Percentiles rank a stretch among this genome's conserved stretches.
Evolutionary conservation across 2,888 invertebrate genomes (phyloP).

Genomic region (Hedychridium roseum): DNA sequence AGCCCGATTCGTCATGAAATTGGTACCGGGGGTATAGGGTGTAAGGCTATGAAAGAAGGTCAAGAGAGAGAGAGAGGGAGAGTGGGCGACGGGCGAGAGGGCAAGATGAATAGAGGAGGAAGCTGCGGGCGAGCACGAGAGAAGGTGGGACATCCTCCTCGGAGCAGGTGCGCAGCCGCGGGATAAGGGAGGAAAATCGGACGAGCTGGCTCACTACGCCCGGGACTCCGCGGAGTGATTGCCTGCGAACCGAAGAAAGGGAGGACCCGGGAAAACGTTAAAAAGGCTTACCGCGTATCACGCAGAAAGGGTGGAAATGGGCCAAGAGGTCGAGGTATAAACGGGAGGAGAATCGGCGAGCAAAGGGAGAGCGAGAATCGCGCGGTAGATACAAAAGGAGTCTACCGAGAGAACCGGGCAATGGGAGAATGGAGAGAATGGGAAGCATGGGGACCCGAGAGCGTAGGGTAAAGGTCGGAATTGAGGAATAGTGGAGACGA

Average conservation of each 20-base stretch:
- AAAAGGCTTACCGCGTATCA: no score
- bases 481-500: no score
- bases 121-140: constrained; percentile 14
- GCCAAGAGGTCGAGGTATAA: no score
- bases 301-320: no score
- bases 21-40: neutral
- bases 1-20: neutral
- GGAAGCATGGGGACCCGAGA: no score
- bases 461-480: no score
- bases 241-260: no score
- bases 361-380: no score
- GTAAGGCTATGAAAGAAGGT: neutral
- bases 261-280: constrained; percentile 12
- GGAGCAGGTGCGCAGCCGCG: constrained; percentile 53
- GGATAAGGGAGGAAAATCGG: constrained; percentile 56
- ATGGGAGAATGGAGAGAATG: no score
- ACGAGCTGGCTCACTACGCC: constrained; percentile 61
- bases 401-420: no score
- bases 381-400: no score
- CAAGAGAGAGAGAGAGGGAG: neutral
- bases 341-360: no score
- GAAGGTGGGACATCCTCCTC: constrained; percentile 22
- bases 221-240: constrained; percentile 50
- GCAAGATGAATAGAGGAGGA: constrained; percentile 28
- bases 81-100: constrained; percentile 7